Evolutionary conservation across 2,888 invertebrate species (phyloP).

Genomic region (Beris morrisii): DNA sequence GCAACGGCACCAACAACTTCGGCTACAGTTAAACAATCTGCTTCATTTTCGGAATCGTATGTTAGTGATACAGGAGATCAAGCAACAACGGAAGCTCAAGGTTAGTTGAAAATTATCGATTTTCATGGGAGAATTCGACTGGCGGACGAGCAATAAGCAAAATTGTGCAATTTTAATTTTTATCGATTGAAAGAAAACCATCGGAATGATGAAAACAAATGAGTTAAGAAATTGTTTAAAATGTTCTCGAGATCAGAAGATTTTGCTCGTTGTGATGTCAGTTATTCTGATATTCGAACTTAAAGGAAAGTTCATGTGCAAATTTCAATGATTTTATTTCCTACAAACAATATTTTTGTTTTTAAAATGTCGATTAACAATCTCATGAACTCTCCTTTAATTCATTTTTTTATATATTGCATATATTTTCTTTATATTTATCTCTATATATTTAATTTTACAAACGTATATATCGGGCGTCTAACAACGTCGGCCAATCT

Average conservation of each 20-base stretch:
- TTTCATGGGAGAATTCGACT: slow-evolving; percentile 14
- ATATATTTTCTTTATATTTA: too few species aligned
- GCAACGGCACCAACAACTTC: slow-evolving; percentile 52
- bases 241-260: not conserved
- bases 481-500: too few species aligned
- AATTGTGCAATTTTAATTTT: not conserved
- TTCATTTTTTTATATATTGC: too few species aligned
- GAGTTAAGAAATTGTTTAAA: too few species aligned
- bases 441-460: too few species aligned
- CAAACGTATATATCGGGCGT: too few species aligned
- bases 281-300: slow-evolving; percentile 5
- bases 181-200: not conserved
- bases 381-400: too few species aligned
- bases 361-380: too few species aligned
- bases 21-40: slow-evolving; percentile 50
- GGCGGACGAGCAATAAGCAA: slow-evolving; percentile 22
- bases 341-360: too few species aligned
- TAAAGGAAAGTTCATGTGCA: slow-evolving; percentile 10
- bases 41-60: slow-evolving; percentile 51
- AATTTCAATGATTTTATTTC: too few species aligned
- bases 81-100: slow-evolving; percentile 56
- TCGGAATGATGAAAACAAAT: too few species aligned
- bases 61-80: slow-evolving; percentile 55
- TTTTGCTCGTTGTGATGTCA: slow-evolving; percentile 25
- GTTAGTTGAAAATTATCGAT: slow-evolving; percentile 49